These are phyloP conservation scores for Schizaphis graminum DNA, from an alignment of 2,888 invertebrate species.

Conservation along the genomic window DNA sequence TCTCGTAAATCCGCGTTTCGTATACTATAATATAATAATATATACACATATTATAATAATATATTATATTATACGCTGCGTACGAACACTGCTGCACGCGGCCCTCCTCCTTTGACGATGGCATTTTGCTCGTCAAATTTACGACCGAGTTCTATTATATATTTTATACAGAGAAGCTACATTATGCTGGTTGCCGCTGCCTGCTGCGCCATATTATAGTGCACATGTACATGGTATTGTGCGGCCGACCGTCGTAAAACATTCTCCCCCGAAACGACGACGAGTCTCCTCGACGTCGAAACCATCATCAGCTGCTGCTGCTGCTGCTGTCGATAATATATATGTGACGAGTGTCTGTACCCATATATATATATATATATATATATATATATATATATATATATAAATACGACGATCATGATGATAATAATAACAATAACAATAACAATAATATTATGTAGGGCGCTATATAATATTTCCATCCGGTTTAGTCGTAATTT, in stretches of 20 bases:
- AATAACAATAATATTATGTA: background rate
- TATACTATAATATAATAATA: background rate
- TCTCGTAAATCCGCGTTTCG: background rate
- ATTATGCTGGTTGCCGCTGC: background rate
- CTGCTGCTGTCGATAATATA: conserved; percentile 4
- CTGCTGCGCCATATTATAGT: background rate
- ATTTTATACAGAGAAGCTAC: background rate
- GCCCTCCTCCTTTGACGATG: conserved; percentile 30
- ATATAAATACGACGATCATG: background rate
- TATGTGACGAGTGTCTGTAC: background rate
- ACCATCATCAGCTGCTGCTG: background rate
- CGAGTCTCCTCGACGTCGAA: background rate
- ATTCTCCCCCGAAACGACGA: conserved; percentile 22
- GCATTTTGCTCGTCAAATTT: conserved; percentile 42
- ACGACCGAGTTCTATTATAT: conserved; percentile 11
- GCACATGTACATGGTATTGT: background rate
- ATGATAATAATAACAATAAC: background rate
- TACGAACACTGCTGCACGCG: background rate
- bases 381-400: no score
- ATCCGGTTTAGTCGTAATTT: conserved; percentile 11
- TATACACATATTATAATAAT: background rate
- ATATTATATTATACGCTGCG: background rate
- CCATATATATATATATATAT: no score
- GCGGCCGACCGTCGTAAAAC: conserved; percentile 34
- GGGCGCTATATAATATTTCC: background rate